phyloP scores from a whole-genome alignment of 2,797 vertebrate species.

The Tokudaia tokunoshimensis region DNA sequence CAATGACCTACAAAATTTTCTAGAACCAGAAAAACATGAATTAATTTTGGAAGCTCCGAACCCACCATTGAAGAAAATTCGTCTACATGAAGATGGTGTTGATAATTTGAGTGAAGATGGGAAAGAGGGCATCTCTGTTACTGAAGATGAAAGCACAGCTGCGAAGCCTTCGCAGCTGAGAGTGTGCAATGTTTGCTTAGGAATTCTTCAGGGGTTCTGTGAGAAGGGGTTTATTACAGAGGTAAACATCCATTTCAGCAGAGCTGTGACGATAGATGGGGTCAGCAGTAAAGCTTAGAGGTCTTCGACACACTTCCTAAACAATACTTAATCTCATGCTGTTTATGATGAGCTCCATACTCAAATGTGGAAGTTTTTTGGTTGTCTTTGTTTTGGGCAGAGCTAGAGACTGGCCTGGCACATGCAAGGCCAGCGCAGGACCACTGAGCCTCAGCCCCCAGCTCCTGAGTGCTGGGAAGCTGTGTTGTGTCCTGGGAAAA shows the following conservation, averaged over 20 bases:
- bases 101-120: constrained; percentile 79
- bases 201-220: constrained; percentile 94
- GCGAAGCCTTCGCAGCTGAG: neutral
- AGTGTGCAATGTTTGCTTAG: constrained; percentile 94
- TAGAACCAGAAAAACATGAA: constrained; percentile 79
- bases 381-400: neutral
- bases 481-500: constrained; percentile 44
- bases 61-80: constrained; percentile 92
- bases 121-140: neutral
- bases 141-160: neutral
- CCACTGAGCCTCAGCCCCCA: neutral
- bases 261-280: constrained; percentile 11
- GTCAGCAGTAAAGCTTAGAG: neutral
- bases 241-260: constrained; percentile 85
- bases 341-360: constrained; percentile 24
- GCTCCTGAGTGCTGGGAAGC: neutral
- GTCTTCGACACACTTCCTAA: neutral
- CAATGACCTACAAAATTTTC: constrained; percentile 89
- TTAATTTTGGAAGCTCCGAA: constrained; percentile 79
- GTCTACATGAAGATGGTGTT: constrained; percentile 83
- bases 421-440: fast-evolving
- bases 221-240: constrained; percentile 89
- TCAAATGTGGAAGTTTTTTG: neutral
- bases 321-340: constrained; percentile 42
- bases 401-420: neutral